Conservation (phyloP, 2,113 vertebrate genomes). For the Coturnix japonica region DNA sequence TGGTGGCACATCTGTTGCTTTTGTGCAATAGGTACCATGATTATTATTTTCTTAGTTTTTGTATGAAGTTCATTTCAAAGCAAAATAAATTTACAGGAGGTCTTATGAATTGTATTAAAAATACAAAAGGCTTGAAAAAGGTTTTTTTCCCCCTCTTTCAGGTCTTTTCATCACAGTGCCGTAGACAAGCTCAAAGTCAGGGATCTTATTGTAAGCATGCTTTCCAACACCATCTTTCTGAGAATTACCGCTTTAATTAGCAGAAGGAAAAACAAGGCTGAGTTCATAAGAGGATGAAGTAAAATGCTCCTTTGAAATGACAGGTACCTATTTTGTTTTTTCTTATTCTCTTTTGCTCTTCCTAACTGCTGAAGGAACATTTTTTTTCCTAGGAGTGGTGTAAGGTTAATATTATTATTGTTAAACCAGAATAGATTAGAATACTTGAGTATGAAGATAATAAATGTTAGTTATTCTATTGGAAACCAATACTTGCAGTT, state of each 20-base stretch:
- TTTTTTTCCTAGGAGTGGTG: not conserved
- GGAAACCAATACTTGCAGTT: not conserved
- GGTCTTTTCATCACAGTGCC: not conserved
- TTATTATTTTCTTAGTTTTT: not conserved
- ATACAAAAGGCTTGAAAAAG: not conserved
- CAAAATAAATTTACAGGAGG: not conserved
- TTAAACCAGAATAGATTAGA: not conserved
- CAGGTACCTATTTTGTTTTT: not conserved
- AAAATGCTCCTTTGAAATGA: not conserved
- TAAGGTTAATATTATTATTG: not conserved
- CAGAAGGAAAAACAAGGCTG: not conserved
- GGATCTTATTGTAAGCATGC: rapidly evolving
- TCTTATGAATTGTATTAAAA: not conserved
- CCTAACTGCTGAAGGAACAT: not conserved
- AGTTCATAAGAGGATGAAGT: not conserved
- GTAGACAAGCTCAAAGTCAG: not conserved
- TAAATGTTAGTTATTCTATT: not conserved
- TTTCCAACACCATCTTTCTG: not conserved
- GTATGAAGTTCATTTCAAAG: not conserved
- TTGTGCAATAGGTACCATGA: not conserved
- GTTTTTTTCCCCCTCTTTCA: rapidly evolving
- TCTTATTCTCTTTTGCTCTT: not conserved
- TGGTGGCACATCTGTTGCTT: not conserved
- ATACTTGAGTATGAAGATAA: not conserved
- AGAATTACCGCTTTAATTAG: not conserved